A percentile compares a stretch with the other conserved stretches of the same genome.
phyloP scores from a whole-genome alignment of 2,113 vertebrate species.

The Oryctolagus cuniculus region DNA sequence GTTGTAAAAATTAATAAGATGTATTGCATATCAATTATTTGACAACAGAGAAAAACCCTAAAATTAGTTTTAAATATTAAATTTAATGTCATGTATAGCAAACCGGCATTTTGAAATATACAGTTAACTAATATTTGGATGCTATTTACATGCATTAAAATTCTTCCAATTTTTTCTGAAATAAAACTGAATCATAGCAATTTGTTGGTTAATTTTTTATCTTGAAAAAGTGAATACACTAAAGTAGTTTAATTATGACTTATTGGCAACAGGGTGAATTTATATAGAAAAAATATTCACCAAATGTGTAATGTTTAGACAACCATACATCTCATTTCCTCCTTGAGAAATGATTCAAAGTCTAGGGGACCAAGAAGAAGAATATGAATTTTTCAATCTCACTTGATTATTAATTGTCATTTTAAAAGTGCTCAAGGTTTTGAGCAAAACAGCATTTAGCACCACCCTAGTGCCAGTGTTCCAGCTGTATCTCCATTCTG shows the following conservation, averaged over 20 bases:
- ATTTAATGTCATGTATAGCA: background rate
- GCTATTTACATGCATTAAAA: background rate
- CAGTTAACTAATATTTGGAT: background rate
- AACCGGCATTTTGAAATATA: background rate
- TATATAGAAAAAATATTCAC: background rate
- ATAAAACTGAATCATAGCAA: background rate
- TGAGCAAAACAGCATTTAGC: constrained; percentile 58
- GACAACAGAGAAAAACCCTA: background rate
- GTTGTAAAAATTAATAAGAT: background rate
- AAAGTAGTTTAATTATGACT: background rate
- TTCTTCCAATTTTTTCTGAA: background rate
- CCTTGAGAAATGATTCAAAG: constrained; percentile 4
- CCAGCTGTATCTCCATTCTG: constrained; percentile 56
- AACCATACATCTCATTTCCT: background rate
- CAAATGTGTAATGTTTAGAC: background rate
- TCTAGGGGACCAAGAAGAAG: background rate
- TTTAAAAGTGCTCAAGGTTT: constrained; percentile 60
- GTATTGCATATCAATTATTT: background rate
- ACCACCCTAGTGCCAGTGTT: constrained; percentile 59
- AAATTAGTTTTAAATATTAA: constrained; percentile 4
- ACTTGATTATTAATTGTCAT: constrained; percentile 71
- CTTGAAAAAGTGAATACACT: background rate
- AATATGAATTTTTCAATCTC: constrained; percentile 36
- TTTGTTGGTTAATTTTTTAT: background rate
- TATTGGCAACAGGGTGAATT: background rate